Conservation (phyloP, 2,113 vertebrate genomes). For the Pelecanoides urinatrix region DNA sequence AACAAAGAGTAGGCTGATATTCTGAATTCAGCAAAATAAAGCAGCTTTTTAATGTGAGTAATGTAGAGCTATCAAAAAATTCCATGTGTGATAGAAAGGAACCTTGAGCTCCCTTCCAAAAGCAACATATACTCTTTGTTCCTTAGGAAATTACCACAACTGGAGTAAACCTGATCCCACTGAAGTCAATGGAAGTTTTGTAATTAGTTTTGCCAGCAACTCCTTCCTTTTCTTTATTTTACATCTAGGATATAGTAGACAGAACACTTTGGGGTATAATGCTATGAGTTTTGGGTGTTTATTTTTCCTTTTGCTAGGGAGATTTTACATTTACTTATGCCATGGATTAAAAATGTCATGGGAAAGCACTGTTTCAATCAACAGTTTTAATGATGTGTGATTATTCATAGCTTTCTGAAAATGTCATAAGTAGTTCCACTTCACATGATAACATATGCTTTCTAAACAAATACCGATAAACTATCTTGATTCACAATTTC, state of each 20-base stretch:
- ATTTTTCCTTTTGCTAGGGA: background rate
- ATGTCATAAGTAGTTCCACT: slow-evolving; percentile 64
- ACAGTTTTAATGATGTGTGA: slow-evolving; percentile 47
- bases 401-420: slow-evolving; percentile 66
- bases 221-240: background rate
- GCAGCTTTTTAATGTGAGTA: background rate
- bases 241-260: background rate
- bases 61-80: background rate
- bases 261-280: background rate
- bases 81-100: background rate
- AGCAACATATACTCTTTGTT: background rate
- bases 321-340: slow-evolving; percentile 1
- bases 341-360: slow-evolving; percentile 49
- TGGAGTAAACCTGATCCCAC: background rate
- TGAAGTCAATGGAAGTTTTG: background rate
- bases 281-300: background rate
- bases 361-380: slow-evolving; percentile 48
- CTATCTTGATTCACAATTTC: slow-evolving; percentile 30
- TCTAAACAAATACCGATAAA: slow-evolving; percentile 55
- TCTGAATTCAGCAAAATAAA: background rate
- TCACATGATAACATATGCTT: slow-evolving; percentile 53
- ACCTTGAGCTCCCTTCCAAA: background rate
- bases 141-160: background rate
- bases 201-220: background rate
- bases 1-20: background rate